These are phyloP conservation scores for Calliphora vicina DNA, from an alignment of 1,140 invertebrate species.

Conservation along the genomic window DNA sequence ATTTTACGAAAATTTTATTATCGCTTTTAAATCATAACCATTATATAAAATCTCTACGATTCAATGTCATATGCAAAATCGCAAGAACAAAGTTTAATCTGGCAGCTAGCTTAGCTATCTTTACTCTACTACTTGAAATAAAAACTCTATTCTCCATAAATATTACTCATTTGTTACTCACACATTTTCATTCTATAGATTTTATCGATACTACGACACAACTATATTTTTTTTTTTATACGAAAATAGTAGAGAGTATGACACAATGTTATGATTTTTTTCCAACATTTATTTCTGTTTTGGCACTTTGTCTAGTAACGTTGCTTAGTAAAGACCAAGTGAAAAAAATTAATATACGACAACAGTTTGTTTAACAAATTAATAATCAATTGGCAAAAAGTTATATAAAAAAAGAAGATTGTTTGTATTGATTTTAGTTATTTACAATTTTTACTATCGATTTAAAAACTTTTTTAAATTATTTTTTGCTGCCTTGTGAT, in stretches of 20 bases:
- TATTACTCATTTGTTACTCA: not conserved
- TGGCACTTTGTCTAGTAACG: slow-evolving; percentile 21
- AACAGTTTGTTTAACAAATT: not conserved
- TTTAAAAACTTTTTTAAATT: not conserved
- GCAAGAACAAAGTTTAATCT: not conserved
- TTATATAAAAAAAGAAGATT: not conserved
- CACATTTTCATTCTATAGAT: not conserved
- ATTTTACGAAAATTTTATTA: not conserved
- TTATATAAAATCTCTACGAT: no score
- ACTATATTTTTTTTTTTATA: not conserved
- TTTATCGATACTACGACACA: not conserved
- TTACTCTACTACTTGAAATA: not conserved
- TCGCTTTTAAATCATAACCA: no score
- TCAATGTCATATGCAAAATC: no score
- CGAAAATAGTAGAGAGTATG: not conserved
- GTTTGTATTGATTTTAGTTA: no score
- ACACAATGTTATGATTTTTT: slow-evolving; percentile 11
- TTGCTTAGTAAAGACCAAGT: slow-evolving; percentile 27
- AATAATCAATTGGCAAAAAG: not conserved
- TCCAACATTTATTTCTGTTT: not conserved
- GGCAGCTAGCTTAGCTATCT: not conserved
- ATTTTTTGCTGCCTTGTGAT: not conserved
- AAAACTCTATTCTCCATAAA: not conserved
- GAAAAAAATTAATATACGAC: not conserved
- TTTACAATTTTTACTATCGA: not conserved